Evolutionary conservation across 2,113 vertebrate species (phyloP), one percentile per base, ranked within the genome.

Genomic region (Spizaetus ornatus): DNA sequence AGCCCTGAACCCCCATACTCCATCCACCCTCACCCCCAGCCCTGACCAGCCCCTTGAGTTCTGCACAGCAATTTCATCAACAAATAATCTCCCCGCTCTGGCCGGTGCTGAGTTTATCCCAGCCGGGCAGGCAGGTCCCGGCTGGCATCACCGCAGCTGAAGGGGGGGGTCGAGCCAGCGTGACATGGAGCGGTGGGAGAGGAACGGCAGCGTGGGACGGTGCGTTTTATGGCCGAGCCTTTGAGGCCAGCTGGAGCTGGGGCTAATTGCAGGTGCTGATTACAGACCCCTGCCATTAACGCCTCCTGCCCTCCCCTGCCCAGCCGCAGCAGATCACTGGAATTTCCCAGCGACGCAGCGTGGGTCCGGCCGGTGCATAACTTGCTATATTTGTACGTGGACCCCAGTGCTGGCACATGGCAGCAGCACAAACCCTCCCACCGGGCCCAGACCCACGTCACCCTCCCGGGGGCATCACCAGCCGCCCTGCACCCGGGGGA

Each of bases 261-360:
- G 48, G 90, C 84, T 96, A 91, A 95, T 95, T 93, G 31, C 93
- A 91, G 95, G 90, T 91, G 16, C 87, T 74, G 87, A 89, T 97
- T 95, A 89, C 95, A 96, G 84, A 27, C 20, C 69, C 29, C 36
- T 21, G 86, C 73, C 70, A 40, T 94, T 74, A 86, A 76, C 56
- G 9, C 93, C 91, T 92, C 86, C 83, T 10, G 89, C 70, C 45
- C 70, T 71, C 81, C 86, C 65, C 88, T 42, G 77, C 91, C 79
- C 70, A 12, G 90, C 58, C 19, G 1, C 74, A 59, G 70, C 52
- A 0, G 50, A 50, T 72, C 67, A 0, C 83, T 78, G 93, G 88
- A 86, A 96, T 94, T 89, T 86, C 89, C 77, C 84, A 31, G 36
- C 31, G 0, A 31, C 2, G 0, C 58, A 5, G 80, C 40, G 59